Evolutionary conservation across 1,140 invertebrate species (phyloP).

Genomic region (Adoxophyes honmai): DNA sequence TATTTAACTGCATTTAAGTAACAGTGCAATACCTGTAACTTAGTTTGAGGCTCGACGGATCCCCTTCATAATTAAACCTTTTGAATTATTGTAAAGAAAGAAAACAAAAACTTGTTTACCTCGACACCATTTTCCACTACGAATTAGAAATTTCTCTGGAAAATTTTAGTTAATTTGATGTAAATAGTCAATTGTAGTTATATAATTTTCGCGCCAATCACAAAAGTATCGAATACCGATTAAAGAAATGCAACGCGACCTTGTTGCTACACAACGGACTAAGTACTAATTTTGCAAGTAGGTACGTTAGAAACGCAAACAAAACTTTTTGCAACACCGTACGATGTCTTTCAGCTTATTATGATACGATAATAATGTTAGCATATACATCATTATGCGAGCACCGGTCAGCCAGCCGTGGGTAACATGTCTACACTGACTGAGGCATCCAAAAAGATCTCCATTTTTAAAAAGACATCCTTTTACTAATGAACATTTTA

Average conservation of each 20-base stretch:
- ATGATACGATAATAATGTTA: slow-evolving; percentile 58
- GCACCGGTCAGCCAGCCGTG: slow-evolving; percentile 43
- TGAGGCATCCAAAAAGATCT: slow-evolving; percentile 27
- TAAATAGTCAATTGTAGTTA: too few species aligned
- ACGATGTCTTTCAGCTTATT: slow-evolving; percentile 52
- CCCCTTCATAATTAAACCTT: too few species aligned
- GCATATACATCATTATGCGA: slow-evolving; percentile 66
- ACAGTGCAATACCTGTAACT: too few species aligned
- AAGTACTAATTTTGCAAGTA: not conserved
- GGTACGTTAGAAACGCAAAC: not conserved
- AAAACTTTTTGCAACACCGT: slow-evolving; percentile 30
- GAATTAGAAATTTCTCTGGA: too few species aligned
- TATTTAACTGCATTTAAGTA: too few species aligned
- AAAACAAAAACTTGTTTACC: too few species aligned
- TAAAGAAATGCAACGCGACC: not conserved
- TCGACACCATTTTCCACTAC: too few species aligned
- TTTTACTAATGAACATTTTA: slow-evolving; percentile 34
- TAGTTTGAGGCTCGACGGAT: too few species aligned
- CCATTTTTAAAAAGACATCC: slow-evolving; percentile 26
- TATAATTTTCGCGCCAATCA: not conserved
- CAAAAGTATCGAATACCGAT: not conserved
- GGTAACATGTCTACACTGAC: slow-evolving; percentile 31
- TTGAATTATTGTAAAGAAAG: too few species aligned
- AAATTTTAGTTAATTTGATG: too few species aligned
- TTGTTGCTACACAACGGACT: not conserved